Base-by-base conservation (phyloP, 2,113 vertebrate genomes). In the Leptobrachium ailaonicum region DNA sequence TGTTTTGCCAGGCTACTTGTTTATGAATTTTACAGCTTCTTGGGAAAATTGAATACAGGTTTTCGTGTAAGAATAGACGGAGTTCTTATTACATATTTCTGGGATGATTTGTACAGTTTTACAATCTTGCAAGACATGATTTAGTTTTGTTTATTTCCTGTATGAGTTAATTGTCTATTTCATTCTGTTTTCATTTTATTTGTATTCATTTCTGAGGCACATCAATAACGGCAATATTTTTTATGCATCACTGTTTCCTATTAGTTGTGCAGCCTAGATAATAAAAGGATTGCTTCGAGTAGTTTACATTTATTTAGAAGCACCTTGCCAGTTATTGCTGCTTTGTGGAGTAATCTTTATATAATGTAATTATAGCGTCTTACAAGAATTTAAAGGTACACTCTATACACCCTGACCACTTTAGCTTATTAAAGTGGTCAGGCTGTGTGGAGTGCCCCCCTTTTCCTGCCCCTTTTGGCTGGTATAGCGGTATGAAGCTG, bases 41-140 rank as follows among this genome's bases (percentile, higher is more conserved):
- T 68, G 13, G 63, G 67, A 73, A 80, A 73, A 73, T 58, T 73
- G 41, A 62, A 68, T 58, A 14, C 78, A 80, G 71, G 45, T 74
- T 80, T 50, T 64, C 43, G 66, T 69, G 66, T 72, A 12, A 58
- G 41, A 74, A 67, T 3, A 67, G 41, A 54, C 13, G 67, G n/a
- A 6, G 45, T 13, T 11, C 10, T 66, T 80, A 64, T 41, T 72
- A 66, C 44, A 70, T 66, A 44, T 63, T 32, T 32, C 4, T 50
- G 8, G 8, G 8, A 50, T 50, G 47, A 8, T 50, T 50, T 50
- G 47, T 50, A 50, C 8, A 5, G 8, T 50, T 50, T 50, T 50
- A 50, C 42, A 70, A 20, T 47, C 5, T 50, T 47, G 44, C 9
- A 70, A 11, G 6, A 20, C 47, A 50, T 50, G 12, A 7, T 50